These are phyloP conservation scores for Zaprionus ornatus DNA, from an alignment of 1,140 invertebrate genomes.

Conservation along the genomic window DNA sequence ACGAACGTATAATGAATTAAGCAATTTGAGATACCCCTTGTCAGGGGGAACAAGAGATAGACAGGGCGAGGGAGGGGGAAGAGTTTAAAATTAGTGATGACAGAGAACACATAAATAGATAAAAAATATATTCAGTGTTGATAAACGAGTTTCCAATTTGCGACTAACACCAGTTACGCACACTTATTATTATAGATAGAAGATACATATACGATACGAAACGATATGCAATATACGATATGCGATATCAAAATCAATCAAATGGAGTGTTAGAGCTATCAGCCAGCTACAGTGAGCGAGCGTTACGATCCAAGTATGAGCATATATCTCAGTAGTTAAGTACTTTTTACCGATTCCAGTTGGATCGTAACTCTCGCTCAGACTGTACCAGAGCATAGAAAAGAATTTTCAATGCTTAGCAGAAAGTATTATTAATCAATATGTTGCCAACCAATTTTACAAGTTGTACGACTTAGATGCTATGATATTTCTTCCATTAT, in stretches of 20 bases:
- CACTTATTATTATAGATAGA: conserved; percentile 70
- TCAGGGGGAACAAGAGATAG: conserved; percentile 3
- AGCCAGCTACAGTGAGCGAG: conserved; percentile 11
- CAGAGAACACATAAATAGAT: conserved; percentile 68
- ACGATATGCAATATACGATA: conserved; percentile 21
- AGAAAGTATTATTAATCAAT: conserved; percentile 41
- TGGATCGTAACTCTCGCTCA: conserved; percentile 12
- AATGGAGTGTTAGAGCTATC: conserved; percentile 43
- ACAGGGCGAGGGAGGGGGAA: not conserved
- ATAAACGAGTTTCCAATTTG: conserved; percentile 59
- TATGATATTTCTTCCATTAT: conserved; percentile 34
- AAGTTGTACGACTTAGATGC: conserved; percentile 56
- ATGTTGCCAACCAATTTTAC: conserved; percentile 62
- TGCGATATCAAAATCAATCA: conserved; percentile 21
- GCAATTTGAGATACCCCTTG: conserved; percentile 9
- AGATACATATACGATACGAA: conserved; percentile 38
- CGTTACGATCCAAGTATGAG: conserved; percentile 30
- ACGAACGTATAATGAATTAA: conserved; percentile 49
- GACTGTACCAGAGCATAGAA: conserved; percentile 53
- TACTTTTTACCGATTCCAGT: not conserved
- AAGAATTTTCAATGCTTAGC: conserved; percentile 58
- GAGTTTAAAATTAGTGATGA: conserved; percentile 73
- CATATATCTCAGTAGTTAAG: not conserved
- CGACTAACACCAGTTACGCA: conserved; percentile 83
- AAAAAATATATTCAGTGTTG: conserved; percentile 15